phyloP scores from a whole-genome alignment of 2,797 vertebrate species.

The Pempheris klunzingeri region DNA sequence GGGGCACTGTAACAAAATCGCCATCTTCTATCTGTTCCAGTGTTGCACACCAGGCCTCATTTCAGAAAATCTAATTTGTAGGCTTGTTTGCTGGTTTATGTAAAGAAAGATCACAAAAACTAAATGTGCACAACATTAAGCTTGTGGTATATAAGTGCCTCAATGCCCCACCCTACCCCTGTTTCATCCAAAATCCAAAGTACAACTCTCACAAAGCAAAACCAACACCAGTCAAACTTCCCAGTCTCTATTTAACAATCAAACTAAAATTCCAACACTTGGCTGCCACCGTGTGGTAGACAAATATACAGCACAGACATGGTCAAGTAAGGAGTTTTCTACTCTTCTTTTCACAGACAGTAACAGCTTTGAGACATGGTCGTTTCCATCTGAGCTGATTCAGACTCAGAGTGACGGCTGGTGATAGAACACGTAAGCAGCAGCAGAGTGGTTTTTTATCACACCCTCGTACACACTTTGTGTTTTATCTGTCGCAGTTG shows the following conservation, averaged over 20 bases:
- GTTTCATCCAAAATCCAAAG: slow-evolving; percentile 14
- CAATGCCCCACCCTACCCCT: neutral
- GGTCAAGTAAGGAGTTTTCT: slow-evolving; percentile 50
- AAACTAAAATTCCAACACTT: slow-evolving; percentile 40
- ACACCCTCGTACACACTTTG: slow-evolving; percentile 59
- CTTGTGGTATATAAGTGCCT: slow-evolving; percentile 19
- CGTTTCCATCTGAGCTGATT: slow-evolving; percentile 82
- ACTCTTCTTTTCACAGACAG: slow-evolving; percentile 58
- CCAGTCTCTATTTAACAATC: neutral
- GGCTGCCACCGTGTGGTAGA: slow-evolving; percentile 69
- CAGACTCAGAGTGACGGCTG: slow-evolving; percentile 84
- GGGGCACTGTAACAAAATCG: neutral
- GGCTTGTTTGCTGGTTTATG: slow-evolving; percentile 9
- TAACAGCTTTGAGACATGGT: slow-evolving; percentile 88
- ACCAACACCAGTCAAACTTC: neutral
- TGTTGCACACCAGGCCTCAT: slow-evolving; percentile 13
- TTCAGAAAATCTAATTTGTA: neutral
- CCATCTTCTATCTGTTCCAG: neutral
- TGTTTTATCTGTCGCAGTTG: slow-evolving; percentile 60
- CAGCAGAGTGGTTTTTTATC: slow-evolving; percentile 72
- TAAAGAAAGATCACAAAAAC: slow-evolving; percentile 9
- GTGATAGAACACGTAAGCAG: slow-evolving; percentile 82
- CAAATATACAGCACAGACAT: slow-evolving; percentile 67
- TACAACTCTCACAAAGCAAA: slow-evolving; percentile 33
- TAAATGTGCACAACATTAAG: slow-evolving; percentile 1